Conservation (phyloP, 2,113 vertebrate species). For the Bubo blakistoni region DNA sequence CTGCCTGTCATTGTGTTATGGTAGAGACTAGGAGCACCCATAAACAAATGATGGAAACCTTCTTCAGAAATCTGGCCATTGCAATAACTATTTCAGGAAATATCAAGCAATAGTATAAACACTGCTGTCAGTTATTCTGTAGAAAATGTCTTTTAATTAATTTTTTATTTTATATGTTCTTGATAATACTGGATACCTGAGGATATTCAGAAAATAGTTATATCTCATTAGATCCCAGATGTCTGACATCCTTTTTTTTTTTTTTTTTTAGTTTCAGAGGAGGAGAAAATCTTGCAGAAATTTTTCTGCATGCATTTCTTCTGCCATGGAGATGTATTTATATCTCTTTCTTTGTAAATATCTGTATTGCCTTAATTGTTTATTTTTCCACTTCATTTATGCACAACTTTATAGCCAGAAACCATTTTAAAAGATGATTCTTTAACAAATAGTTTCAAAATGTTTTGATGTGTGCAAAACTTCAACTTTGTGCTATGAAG, state of each 20-base stretch:
- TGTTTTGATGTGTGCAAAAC: neutral
- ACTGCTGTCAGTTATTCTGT: neutral
- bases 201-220: neutral
- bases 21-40: neutral
- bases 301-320: neutral
- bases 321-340: neutral
- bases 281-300: neutral
- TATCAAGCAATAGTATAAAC: neutral
- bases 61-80: neutral
- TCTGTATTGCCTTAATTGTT: neutral
- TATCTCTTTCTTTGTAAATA: neutral
- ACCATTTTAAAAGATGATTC: neutral
- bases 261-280: neutral
- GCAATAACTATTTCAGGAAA: neutral
- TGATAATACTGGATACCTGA: neutral
- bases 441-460: neutral
- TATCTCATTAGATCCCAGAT: neutral
- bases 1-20: neutral
- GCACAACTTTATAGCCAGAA: neutral
- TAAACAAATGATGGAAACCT: neutral
- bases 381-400: neutral
- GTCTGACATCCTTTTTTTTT: neutral
- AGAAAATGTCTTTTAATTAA: neutral
- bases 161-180: neutral
- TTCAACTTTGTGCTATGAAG: neutral